Conservation (phyloP, 2,888 invertebrate species). For the Campaea margaritaria region DNA sequence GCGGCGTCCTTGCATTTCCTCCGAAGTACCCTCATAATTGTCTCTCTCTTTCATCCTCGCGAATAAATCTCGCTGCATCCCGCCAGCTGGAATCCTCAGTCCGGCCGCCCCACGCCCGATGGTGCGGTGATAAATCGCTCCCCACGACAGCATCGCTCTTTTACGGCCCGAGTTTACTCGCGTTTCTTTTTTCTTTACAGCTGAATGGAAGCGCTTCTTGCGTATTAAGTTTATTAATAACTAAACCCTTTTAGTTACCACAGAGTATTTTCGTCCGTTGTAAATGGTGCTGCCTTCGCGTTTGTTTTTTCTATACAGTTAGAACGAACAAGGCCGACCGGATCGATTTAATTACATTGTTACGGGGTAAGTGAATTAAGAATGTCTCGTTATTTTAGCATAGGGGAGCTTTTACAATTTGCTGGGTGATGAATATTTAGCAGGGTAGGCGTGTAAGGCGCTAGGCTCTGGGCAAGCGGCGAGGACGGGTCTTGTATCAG, state of each 20-base stretch:
- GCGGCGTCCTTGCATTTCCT: constrained; percentile 73
- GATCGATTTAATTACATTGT: constrained; percentile 72
- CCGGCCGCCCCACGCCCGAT: constrained; percentile 63
- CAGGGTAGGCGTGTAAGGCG: constrained; percentile 56
- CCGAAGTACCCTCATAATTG: constrained; percentile 55
- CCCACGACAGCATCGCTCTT: constrained; percentile 67
- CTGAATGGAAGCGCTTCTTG: constrained; percentile 67
- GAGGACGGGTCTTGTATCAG: constrained; percentile 62
- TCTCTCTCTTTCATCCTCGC: constrained; percentile 57
- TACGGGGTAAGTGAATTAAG: constrained; percentile 65
- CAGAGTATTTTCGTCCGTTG: constrained; percentile 54
- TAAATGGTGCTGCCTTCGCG: constrained; percentile 45
- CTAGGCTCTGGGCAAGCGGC: constrained; percentile 42
- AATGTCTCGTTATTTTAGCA: constrained; percentile 57
- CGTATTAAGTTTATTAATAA: constrained; percentile 71
- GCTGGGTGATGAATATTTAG: constrained; percentile 76
- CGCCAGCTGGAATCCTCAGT: constrained; percentile 31
- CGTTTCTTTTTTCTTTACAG: constrained; percentile 54
- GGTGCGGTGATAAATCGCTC: constrained; percentile 74
- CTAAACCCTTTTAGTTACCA: constrained; percentile 56
- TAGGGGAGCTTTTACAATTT: constrained; percentile 70
- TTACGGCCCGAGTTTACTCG: constrained; percentile 64
- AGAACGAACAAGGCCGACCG: constrained; percentile 59
- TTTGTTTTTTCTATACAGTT: constrained; percentile 59
- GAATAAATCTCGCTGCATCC: constrained; percentile 49